A percentile compares a stretch with the other conserved stretches of the same genome.
Evolutionary conservation across 2,797 vertebrate species (phyloP).

Genomic region (Pempheris klunzingeri): DNA sequence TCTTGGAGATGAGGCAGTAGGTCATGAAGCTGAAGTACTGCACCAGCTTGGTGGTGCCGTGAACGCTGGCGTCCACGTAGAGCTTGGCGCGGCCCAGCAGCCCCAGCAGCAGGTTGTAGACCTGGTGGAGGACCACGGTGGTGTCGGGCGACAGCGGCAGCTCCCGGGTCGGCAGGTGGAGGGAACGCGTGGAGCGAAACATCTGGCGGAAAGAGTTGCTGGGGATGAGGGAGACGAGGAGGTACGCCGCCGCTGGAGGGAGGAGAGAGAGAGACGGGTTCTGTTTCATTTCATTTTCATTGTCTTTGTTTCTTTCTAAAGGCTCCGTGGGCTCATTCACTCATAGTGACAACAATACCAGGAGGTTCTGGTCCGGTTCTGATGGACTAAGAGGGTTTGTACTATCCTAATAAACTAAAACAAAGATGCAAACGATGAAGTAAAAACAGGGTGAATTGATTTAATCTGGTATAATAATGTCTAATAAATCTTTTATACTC

Average conservation of each 20-base stretch:
- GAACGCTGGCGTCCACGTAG: slow-evolving; percentile 96
- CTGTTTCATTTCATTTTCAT: neutral
- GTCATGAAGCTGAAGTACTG: slow-evolving; percentile 99
- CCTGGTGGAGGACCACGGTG: slow-evolving; percentile 97
- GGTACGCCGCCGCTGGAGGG: slow-evolving; percentile 94
- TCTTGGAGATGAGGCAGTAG: slow-evolving; percentile 99
- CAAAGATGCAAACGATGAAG: neutral
- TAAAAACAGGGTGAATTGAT: neutral
- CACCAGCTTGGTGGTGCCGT: slow-evolving; percentile 98
- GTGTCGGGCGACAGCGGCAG: slow-evolving; percentile 97
- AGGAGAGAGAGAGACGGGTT: neutral
- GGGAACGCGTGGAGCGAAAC: slow-evolving; percentile 97
- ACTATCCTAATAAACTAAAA: neutral
- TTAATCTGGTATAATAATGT: too few species aligned
- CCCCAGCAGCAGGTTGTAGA: slow-evolving; percentile 96
- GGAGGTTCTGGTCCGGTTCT: too few species aligned
- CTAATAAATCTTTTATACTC: too few species aligned
- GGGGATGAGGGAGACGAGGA: slow-evolving; percentile 98
- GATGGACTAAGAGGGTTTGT: too few species aligned
- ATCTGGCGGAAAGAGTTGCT: slow-evolving; percentile 99
- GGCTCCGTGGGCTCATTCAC: too few species aligned
- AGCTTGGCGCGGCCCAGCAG: slow-evolving; percentile 97
- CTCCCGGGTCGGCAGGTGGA: slow-evolving; percentile 97
- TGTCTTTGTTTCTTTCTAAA: too few species aligned
- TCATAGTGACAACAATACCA: too few species aligned